phyloP scores from a whole-genome alignment of 2,888 invertebrate genomes.

The Dynastes grantii region DNA sequence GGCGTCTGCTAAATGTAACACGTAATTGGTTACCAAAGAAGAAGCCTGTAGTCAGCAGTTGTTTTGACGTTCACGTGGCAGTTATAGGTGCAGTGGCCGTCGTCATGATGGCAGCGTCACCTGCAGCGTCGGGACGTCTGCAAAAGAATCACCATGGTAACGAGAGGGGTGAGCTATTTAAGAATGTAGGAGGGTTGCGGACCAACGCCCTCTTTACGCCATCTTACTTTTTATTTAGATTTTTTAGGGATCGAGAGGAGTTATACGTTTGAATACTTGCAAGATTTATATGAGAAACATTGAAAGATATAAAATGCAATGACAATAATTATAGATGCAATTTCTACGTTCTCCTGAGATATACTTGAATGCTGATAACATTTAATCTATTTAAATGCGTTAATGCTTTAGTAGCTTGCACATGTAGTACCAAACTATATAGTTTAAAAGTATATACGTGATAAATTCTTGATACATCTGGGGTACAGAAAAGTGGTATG shows the following conservation, averaged over 20 bases:
- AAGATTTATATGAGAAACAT: not conserved
- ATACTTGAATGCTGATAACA: no score
- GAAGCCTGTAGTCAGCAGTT: conserved; percentile 38
- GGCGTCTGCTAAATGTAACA: conserved; percentile 43
- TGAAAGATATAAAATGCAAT: not conserved
- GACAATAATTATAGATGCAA: no score
- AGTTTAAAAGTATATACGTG: no score
- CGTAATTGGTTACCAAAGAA: conserved; percentile 44
- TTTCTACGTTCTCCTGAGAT: no score
- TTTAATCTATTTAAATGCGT: no score
- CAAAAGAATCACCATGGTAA: conserved; percentile 67
- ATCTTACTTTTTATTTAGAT: conserved; percentile 63
- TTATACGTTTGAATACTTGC: not conserved
- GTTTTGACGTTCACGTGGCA: conserved; percentile 55
- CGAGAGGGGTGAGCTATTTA: conserved; percentile 65
- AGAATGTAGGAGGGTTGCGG: conserved; percentile 64
- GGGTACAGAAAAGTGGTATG: no score
- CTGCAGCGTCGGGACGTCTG: conserved; percentile 64
- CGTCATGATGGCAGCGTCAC: conserved; percentile 61
- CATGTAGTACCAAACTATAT: no score
- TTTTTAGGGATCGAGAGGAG: conserved; percentile 19
- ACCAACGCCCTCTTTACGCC: conserved; percentile 67
- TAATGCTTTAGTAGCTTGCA: no score
- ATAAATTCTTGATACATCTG: no score
- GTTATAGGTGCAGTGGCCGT: conserved; percentile 52